phyloP scores from a whole-genome alignment of 2,113 vertebrate species.

The Clarias magur region DNA sequence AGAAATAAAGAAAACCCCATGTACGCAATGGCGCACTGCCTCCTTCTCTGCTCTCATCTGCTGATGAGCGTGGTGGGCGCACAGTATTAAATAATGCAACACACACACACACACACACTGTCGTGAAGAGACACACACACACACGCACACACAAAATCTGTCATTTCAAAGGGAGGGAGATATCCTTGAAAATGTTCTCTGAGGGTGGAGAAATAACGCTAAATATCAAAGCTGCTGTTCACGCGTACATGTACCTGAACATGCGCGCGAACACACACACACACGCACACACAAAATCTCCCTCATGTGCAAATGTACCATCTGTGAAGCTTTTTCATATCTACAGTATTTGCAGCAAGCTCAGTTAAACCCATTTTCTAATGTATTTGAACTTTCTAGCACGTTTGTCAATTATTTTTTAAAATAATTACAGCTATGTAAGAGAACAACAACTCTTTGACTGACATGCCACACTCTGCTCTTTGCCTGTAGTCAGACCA shows the following conservation, averaged over 20 bases:
- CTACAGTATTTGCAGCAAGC: neutral
- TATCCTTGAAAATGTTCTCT: constrained; percentile 55
- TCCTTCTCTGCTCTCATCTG: constrained; percentile 48
- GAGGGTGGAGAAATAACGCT: constrained; percentile 50
- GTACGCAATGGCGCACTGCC: constrained; percentile 41
- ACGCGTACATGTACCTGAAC: neutral
- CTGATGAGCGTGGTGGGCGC: constrained; percentile 47
- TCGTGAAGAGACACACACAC: constrained; percentile 49
- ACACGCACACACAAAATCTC: constrained; percentile 9
- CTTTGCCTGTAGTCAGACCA: constrained; percentile 13
- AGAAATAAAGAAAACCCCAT: constrained; percentile 47
- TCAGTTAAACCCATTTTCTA: neutral
- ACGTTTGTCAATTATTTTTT: neutral
- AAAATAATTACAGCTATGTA: neutral
- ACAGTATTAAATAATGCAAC: constrained; percentile 56
- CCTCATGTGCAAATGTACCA: constrained; percentile 38
- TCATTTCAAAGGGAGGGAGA: constrained; percentile 55
- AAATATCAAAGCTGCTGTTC: constrained; percentile 41
- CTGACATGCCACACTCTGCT: constrained; percentile 14
- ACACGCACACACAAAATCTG: constrained; percentile 54
- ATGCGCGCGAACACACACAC: neutral
- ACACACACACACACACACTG: constrained; percentile 41
- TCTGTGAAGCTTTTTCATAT: constrained; percentile 1
- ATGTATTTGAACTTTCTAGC: neutral
- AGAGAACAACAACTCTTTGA: neutral